Percentiles rank a stretch among this genome's conserved stretches.
phyloP scores from a whole-genome alignment of 2,113 vertebrate species.

The Pampusana beccarii region DNA sequence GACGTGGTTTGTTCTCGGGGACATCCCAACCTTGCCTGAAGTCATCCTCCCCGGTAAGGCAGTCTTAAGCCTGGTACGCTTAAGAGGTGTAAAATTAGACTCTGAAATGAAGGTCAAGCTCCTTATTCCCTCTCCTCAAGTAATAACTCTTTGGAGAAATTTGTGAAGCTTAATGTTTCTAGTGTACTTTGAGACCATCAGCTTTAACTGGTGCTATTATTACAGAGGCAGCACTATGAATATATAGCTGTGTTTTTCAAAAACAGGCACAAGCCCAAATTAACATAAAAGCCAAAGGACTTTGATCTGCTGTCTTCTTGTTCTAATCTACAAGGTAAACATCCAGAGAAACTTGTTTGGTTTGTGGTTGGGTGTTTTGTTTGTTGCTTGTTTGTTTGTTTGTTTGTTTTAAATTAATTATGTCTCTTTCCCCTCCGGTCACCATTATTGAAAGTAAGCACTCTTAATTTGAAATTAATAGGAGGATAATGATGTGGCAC shows the following conservation, averaged over 20 bases:
- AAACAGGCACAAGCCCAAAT: not conserved
- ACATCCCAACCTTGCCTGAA: not conserved
- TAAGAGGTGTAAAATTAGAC: not conserved
- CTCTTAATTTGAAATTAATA: not conserved
- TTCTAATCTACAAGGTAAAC: not conserved
- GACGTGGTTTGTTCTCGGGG: fast-evolving
- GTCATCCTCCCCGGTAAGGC: not conserved
- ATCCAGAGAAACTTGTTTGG: not conserved
- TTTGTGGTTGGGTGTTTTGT: fast-evolving
- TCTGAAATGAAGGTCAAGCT: not conserved
- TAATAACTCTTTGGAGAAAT: not conserved
- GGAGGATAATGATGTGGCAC: not conserved
- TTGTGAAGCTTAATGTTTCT: not conserved
- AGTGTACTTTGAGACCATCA: not conserved
- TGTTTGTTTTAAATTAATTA: not conserved
- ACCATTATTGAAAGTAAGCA: not conserved
- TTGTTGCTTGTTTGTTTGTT: fast-evolving
- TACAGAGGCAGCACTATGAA: not conserved
- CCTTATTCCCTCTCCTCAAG: not conserved
- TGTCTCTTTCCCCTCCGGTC: not conserved
- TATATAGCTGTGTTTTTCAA: not conserved
- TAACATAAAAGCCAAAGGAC: not conserved
- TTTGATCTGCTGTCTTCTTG: not conserved
- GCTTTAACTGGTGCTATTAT: not conserved
- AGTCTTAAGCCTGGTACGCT: not conserved